Conservation (phyloP, 2,797 vertebrate species). For the Parotocinclus haroldoi region DNA sequence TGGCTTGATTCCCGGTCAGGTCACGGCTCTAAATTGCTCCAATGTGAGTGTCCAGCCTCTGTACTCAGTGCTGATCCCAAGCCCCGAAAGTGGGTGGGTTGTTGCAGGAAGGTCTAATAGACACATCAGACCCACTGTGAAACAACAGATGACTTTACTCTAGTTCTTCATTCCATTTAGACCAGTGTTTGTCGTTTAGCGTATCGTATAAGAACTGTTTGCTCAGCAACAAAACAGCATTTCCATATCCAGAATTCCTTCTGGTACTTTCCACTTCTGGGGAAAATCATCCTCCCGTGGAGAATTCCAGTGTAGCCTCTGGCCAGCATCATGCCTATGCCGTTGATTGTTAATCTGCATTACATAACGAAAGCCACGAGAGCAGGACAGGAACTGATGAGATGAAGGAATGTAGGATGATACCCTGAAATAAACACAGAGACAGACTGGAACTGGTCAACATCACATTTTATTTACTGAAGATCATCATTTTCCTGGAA, state of each 20-base stretch:
- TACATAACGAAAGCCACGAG: background rate
- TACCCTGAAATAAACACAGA: background rate
- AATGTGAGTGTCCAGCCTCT: no score
- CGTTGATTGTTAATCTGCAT: background rate
- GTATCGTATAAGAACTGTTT: no score
- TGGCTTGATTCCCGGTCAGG: no score
- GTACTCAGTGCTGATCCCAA: no score
- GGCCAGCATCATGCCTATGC: background rate
- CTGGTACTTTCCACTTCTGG: constrained; percentile 33
- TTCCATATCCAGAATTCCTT: background rate
- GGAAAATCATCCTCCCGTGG: constrained; percentile 9
- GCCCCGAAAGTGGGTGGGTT: no score
- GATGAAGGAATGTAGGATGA: background rate
- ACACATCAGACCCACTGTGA: no score
- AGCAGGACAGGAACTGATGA: background rate
- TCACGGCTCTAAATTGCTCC: no score
- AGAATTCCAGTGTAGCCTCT: background rate
- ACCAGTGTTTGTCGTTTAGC: no score
- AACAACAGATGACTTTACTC: no score
- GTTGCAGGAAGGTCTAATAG: no score
- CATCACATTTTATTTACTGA: constrained; percentile 3
- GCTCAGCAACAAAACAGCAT: no score
- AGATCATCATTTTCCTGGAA: background rate
- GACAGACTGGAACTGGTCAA: constrained; percentile 1
- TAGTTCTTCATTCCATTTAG: no score